Conservation (phyloP, 92 coral and sea anemone species). For the Micromussa lordhowensis region DNA sequence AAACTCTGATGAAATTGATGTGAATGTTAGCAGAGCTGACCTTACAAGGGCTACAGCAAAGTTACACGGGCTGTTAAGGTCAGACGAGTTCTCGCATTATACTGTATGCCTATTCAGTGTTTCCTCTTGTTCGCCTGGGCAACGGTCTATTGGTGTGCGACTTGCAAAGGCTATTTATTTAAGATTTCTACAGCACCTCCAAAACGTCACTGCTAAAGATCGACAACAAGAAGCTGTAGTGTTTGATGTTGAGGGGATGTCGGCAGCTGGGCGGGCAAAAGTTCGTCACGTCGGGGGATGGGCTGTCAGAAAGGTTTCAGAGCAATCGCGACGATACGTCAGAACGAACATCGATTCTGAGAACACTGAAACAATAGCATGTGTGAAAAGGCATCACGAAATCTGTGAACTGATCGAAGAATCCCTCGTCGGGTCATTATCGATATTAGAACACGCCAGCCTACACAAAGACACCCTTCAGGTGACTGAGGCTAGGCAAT, state of each 20-base stretch:
- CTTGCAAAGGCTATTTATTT: not conserved
- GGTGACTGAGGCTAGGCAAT: conserved; percentile 19
- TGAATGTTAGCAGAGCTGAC: not conserved
- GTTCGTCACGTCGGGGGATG: conserved; percentile 42
- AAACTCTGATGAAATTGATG: not conserved
- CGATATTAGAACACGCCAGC: not conserved
- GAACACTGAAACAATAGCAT: not conserved
- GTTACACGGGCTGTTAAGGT: not conserved
- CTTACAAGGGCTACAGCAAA: not conserved
- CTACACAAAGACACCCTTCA: too few relatives aligned
- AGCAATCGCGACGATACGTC: conserved; percentile 13
- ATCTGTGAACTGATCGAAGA: conserved; percentile 34
- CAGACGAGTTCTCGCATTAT: not conserved
- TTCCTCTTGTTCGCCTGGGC: not conserved
- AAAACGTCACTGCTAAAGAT: not conserved
- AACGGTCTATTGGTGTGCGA: not conserved
- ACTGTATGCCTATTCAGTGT: not conserved
- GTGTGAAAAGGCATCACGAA: conserved; percentile 5
- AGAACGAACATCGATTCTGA: conserved; percentile 1
- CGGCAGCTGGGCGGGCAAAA: conserved; percentile 8
- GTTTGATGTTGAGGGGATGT: conserved; percentile 33
- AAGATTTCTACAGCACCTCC: conserved; percentile 5
- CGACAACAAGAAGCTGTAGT: not conserved
- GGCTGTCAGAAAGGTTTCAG: conserved; percentile 11
- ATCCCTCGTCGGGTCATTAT: conserved; percentile 8